Evolutionary conservation across 2,888 invertebrate species (phyloP).

Genomic region (Ophioninae sp.): DNA sequence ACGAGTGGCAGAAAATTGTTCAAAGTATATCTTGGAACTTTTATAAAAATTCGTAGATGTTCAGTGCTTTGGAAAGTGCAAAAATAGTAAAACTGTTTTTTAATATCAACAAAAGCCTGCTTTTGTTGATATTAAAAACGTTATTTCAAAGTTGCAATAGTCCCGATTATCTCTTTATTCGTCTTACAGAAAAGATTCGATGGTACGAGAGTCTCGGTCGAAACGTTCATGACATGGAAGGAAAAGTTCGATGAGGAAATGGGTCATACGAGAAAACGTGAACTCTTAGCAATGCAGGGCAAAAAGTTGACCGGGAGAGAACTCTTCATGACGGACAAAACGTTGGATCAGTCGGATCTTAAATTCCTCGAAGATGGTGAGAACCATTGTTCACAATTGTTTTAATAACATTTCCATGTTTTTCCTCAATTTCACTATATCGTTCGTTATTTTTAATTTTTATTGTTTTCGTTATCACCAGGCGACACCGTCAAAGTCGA

Average conservation of each 20-base stretch:
- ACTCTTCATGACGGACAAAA: conserved; percentile 95
- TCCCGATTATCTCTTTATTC: conserved; percentile 13
- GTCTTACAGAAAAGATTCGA: conserved; percentile 92
- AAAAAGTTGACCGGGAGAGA: conserved; percentile 96
- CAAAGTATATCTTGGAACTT: background rate
- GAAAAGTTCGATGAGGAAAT: conserved; percentile 95
- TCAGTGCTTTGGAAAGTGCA: background rate
- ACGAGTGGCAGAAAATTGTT: too few species aligned
- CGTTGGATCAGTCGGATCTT: conserved; percentile 97
- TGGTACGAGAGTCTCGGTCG: conserved; percentile 97
- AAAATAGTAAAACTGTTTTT: background rate
- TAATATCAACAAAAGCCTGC: background rate
- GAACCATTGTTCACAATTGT: conserved; percentile 26
- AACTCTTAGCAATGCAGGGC: conserved; percentile 87
- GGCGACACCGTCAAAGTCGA: conserved; percentile 94
- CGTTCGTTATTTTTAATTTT: background rate
- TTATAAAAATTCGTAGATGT: background rate
- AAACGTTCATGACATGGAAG: conserved; percentile 97
- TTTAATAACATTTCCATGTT: conserved; percentile 2
- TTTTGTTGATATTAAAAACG: too few species aligned
- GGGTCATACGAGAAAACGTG: conserved; percentile 88
- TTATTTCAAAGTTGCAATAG: background rate
- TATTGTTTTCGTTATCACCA: conserved; percentile 73
- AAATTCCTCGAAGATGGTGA: conserved; percentile 95
- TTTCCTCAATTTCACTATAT: background rate